Percentiles rank a stretch among this genome's conserved stretches.
These are phyloP conservation scores for Umimayanthus kanabou DNA, from an alignment of 92 coral and sea anemone genomes.

Conservation along the genomic window DNA sequence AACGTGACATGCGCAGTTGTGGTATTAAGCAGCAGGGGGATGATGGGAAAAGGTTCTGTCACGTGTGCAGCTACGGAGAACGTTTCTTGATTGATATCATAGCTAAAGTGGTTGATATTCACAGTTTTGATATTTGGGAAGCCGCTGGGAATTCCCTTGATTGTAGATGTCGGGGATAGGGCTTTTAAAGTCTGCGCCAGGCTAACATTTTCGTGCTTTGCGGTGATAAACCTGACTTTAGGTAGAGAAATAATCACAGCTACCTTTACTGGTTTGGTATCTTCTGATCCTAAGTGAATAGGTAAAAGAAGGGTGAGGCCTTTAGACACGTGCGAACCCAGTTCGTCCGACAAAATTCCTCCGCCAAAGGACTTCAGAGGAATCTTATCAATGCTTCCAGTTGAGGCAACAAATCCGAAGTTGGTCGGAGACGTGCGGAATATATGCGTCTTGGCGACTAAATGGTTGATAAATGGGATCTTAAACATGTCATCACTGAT, in stretches of 20 bases:
- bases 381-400: conserved; percentile 87
- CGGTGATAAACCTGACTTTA: conserved; percentile 72
- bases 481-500: conserved; percentile 83
- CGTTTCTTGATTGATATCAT: conserved; percentile 78
- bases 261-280: conserved; percentile 78
- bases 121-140: conserved; percentile 77
- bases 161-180: conserved; percentile 79
- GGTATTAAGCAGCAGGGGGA: conserved; percentile 78
- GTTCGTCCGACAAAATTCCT: conserved; percentile 80
- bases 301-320: conserved; percentile 91
- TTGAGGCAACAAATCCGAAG: conserved; percentile 97
- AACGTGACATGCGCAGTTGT: conserved; percentile 69
- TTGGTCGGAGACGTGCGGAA: conserved; percentile 78
- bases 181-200: conserved; percentile 82
- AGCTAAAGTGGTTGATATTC: conserved; percentile 78
- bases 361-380: conserved; percentile 90
- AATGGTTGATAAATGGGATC: conserved; percentile 87
- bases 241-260: conserved; percentile 78
- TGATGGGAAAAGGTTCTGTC: conserved; percentile 61
- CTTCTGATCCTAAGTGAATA: conserved; percentile 70
- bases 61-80: conserved; percentile 77
- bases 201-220: conserved; percentile 80
- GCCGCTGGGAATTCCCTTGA: conserved; percentile 72
- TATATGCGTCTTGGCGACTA: conserved; percentile 78
- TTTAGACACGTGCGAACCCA: conserved; percentile 86